Evolutionary conservation across 2,888 invertebrate species (phyloP), one percentile per base, ranked within the genome.

Genomic region (Neocrepidodera transversa): DNA sequence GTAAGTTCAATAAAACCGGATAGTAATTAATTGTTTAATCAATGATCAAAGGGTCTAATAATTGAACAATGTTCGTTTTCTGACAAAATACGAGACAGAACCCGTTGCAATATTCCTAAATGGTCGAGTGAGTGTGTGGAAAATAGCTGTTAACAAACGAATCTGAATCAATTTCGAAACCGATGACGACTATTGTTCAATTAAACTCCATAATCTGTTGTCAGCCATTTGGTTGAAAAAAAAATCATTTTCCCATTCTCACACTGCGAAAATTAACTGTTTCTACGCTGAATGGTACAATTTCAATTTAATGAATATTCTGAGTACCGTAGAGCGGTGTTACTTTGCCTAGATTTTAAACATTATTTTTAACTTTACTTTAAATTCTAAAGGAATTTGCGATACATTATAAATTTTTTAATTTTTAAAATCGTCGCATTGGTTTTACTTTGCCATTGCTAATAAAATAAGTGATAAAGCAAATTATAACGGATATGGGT

Each of bases 271-370:
- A 42, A 30, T 18, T 18, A 56, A 48, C 30, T 54, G 43, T 59
- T 47, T 54, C 60, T 54, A 49, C 52, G 43, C 54, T 38, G 58
- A 60, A 51, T 65, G 67, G 67, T 68, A 66, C 65, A 60, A 64
- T 66, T 68, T 67, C 66, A 67, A 67, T 68, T 67, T 67, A 66
- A 67, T 68, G 65, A 66, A 68, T 68, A 54, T 54, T 54, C 45
- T 32, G 54, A 30, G 23, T 23, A 23, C 23, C 23, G 23, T 23
- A 23, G 23, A 23, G 23, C 23, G 23, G 23, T 23, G 23, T 7
- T 23, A 23, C 23, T 23, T 23, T 23, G 23, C 23, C 23, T 7
- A 23, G 23, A 23, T 23, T 23, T 23, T 23, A 23, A n/a, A n/a
- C n/a, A n/a, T n/a, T n/a, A n/a, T n/a, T n/a, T n/a, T n/a, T n/a